Base-by-base conservation (phyloP, 2,797 vertebrate genomes). In the Otolemur crassicaudatus region DNA sequence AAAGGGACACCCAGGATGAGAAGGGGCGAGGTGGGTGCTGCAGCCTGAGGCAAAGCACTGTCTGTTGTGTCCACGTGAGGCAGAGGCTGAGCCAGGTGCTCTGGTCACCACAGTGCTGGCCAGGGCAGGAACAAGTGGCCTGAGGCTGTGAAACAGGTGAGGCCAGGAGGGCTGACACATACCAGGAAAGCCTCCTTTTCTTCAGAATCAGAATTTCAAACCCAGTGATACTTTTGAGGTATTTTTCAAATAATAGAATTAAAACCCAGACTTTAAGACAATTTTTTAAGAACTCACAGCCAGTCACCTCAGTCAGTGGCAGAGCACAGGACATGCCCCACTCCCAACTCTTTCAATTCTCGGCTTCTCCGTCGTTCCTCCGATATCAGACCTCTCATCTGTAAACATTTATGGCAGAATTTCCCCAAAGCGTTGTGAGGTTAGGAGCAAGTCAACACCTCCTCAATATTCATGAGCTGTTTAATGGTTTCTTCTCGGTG, bases 401-500 rank as follows among this genome's bases (percentile, higher is more conserved):
- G 87, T 14, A 58, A 89, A 89, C 83, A 93, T 88, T 85, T 88
- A 80, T 70, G 75, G 40, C 43, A 95, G 91, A 89, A 89, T 89
- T 53, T 97, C 82, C 95, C 87, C 88, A 46, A 91, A 49, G 75
- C 56, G 90, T 75, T 40, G 40, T 73, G 81, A 83, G 70, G 70
- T 83, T 63, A 94, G 93, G 88, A 95, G n/a, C n/a, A 93, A 87
- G 72, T 88, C 92, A 92, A 93, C 29, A 67, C 58, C 70, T 97
- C 72, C 87, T 96, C 91, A 94, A 95, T 94, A 97, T 93, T 96
- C 34, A 96, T 93, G 88, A 95, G 83, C 87, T 96, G 61, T 82
- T 90, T 92, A 95, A 77, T 13, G 23, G 92, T 91, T 93, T 83
- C 75, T 0, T 95, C 91, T 92, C 63, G 22, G 31, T 82, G 92